Conservation (phyloP, 2,797 vertebrate genomes). For the Mormyrops attenuatus region DNA sequence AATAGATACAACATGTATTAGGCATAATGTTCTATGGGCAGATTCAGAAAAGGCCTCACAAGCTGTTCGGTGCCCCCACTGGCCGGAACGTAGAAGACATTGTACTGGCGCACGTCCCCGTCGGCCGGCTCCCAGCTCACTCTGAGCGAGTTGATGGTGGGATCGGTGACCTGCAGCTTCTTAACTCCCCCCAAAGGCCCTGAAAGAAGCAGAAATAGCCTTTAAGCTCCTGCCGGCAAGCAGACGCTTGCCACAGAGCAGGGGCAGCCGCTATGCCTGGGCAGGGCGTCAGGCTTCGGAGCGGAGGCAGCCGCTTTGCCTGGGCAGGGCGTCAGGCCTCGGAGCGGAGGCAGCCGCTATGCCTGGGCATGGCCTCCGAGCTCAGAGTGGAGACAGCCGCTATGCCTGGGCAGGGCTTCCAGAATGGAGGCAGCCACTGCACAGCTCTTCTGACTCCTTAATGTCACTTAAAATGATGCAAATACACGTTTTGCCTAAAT, state of each 20-base stretch:
- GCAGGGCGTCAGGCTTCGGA: too few relatives aligned
- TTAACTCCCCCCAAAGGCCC: slow-evolving; percentile 80
- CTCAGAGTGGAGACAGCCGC: background rate
- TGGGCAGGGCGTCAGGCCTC: too few relatives aligned
- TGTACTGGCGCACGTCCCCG: slow-evolving; percentile 85
- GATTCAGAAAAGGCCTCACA: background rate
- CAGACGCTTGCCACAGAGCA: background rate
- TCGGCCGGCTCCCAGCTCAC: slow-evolving; percentile 88
- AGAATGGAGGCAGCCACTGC: background rate
- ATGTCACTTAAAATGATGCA: background rate
- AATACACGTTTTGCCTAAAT: background rate
- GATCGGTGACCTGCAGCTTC: slow-evolving; percentile 84
- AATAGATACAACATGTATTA: background rate
- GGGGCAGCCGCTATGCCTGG: too few relatives aligned
- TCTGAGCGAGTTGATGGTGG: slow-evolving; percentile 81
- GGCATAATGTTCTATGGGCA: too few relatives aligned
- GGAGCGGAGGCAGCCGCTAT: background rate
- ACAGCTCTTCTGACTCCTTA: background rate
- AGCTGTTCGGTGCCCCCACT: background rate
- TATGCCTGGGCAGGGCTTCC: too few relatives aligned
- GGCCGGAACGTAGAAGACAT: slow-evolving; percentile 74
- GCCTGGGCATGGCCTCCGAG: background rate
- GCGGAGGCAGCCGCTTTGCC: too few relatives aligned
- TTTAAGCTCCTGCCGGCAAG: background rate
- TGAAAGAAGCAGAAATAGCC: slow-evolving; percentile 47